Base-by-base conservation (phyloP, 2,888 invertebrate species). In the Parasteatoda lunata region DNA sequence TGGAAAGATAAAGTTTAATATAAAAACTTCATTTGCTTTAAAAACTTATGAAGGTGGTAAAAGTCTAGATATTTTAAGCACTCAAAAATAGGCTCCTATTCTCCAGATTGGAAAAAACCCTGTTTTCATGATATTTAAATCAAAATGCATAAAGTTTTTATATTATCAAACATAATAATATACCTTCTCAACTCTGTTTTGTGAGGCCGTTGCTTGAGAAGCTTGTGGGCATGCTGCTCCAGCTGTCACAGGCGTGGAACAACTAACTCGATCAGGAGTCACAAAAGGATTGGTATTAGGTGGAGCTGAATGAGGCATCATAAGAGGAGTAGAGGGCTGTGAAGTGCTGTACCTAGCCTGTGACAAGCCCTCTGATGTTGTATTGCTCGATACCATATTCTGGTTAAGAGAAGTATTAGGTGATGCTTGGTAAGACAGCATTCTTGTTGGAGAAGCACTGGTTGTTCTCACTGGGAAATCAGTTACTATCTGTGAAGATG, bases 211-310 rank as follows among this genome's bases (percentile, higher is more conserved):
- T 49, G 84, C 73, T 47, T 77, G 81, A 13, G 76, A 71, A 64
- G 79, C 48, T 68, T 66, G 51, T 4, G 80, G 76, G 49, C 86
- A 81, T 4, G 70, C 71, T 4, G 82, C 9, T n/a, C 51, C 83
- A 70, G 64, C 76, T 0, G 87, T 81, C 3, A 71, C 79, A 9
- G 78, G 76, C 48, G 70, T 52, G 3, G 84, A 78, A 11, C 78
- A 80, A 6, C 82, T 76, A 5, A 83, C 78, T 49, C 82, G 68
- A 59, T 78, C 87, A 11, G 79, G 71, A 9, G 83, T 83, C 30
- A 88, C 83, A 78, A 88, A 88, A 13, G 87, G 87, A 51, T 88
- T 88, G 13, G 87, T 88, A 70, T 83, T 83, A n/a, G 85, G 75
- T 8, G 87, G 78, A 15, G 83, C 75, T 9, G 79, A 48, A 47